Percentiles rank a stretch among this genome's conserved stretches.
Conservation (phyloP, 2,888 invertebrate genomes). For the Zaprionus obscuricornis region DNA sequence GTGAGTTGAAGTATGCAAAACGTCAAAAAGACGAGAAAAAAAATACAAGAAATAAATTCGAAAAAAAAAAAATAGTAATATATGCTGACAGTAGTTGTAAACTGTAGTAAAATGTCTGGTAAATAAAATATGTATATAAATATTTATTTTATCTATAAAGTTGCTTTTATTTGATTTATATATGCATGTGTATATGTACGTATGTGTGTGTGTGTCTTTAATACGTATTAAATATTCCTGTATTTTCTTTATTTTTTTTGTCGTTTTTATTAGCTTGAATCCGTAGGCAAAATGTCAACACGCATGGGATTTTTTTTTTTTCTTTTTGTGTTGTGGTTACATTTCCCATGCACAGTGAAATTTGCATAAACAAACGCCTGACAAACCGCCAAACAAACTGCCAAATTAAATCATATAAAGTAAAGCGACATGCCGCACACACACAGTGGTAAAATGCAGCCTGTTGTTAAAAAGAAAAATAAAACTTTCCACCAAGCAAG, state of each 20-base stretch:
- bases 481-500: conserved; percentile 24
- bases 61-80: background rate
- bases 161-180: too few relatives aligned
- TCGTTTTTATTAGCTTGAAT: background rate
- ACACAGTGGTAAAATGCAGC: conserved; percentile 20
- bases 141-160: too few relatives aligned
- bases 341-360: conserved; percentile 14
- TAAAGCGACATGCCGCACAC: conserved; percentile 38
- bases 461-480: conserved; percentile 9
- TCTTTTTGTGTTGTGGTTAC: too few relatives aligned
- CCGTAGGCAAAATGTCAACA: conserved; percentile 1
- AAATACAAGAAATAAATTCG: background rate
- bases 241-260: too few relatives aligned
- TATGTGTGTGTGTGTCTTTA: too few relatives aligned
- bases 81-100: too few relatives aligned
- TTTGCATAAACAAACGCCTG: conserved; percentile 58
- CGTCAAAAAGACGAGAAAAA: conserved; percentile 16
- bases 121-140: too few relatives aligned
- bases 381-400: conserved; percentile 45
- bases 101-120: too few relatives aligned
- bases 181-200: too few relatives aligned
- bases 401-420: conserved; percentile 66
- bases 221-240: too few relatives aligned
- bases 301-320: conserved; percentile 1
- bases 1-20: conserved; percentile 1